Percentiles rank a stretch among this genome's conserved stretches.
These are phyloP conservation scores for Microctenopoma lineatum DNA, from an alignment of 2,797 vertebrate species.

Conservation along the genomic window DNA sequence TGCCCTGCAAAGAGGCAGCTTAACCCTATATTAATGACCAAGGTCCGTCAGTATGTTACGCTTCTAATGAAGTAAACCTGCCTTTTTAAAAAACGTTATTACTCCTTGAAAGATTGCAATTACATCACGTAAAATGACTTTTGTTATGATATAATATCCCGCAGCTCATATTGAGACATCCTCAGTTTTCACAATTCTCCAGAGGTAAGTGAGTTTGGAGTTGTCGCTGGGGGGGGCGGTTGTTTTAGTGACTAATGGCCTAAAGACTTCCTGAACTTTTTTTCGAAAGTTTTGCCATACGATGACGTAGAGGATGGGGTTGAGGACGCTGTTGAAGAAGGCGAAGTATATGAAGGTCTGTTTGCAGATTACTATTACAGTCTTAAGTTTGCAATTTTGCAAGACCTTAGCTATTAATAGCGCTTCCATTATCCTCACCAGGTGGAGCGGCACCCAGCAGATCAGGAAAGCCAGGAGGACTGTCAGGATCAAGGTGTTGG, in stretches of 20 bases:
- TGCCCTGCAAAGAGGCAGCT: background rate
- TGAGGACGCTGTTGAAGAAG: conserved; percentile 86
- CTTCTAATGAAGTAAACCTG: background rate
- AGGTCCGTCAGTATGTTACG: too few relatives aligned
- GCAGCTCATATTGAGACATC: background rate
- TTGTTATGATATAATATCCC: background rate
- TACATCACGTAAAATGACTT: too few relatives aligned
- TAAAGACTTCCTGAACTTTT: conserved; percentile 78
- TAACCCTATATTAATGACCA: too few relatives aligned
- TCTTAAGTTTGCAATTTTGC: conserved; percentile 49
- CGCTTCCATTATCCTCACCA: conserved; percentile 67
- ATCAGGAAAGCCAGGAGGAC: conserved; percentile 85
- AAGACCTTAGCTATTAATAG: conserved; percentile 14
- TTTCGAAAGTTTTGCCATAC: conserved; percentile 85
- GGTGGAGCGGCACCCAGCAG: conserved; percentile 86
- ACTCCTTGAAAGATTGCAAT: background rate
- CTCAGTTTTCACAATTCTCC: background rate
- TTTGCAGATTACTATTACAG: conserved; percentile 37
- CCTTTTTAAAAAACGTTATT: background rate
- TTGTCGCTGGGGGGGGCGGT: rapidly evolving
- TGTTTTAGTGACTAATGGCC: background rate
- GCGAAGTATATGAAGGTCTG: conserved; percentile 77
- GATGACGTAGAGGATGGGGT: conserved; percentile 88
- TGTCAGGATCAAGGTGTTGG: conserved; percentile 73
- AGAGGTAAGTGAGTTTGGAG: background rate